Evolutionary conservation across 2,888 invertebrate species (phyloP).

Genomic region (Incurvaria masculella): DNA sequence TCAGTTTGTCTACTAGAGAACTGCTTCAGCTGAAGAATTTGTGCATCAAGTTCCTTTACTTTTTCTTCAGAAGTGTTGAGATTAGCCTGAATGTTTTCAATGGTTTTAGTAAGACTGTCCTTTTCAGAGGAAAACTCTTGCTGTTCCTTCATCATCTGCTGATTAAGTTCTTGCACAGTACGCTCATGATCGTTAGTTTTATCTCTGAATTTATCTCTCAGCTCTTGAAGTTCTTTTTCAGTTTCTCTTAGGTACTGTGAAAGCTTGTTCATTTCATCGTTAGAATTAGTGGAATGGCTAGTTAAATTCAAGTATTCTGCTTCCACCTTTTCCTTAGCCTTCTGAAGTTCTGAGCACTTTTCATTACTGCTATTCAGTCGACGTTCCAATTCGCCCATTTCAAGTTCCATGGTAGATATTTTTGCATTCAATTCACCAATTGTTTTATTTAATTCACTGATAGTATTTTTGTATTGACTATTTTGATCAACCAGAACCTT

Average conservation of each 20-base stretch:
- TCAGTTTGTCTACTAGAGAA: conserved; percentile 30
- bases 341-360: conserved; percentile 54
- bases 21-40: conserved; percentile 26
- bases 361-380: conserved; percentile 53
- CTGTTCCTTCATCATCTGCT: conserved; percentile 42
- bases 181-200: conserved; percentile 40
- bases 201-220: conserved; percentile 47
- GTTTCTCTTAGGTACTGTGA: conserved; percentile 55
- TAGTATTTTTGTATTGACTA: conserved; percentile 36
- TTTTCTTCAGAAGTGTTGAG: conserved; percentile 34
- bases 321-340: conserved; percentile 58
- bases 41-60: conserved; percentile 33
- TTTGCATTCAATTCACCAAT: conserved; percentile 38
- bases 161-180: conserved; percentile 46
- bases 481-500: conserved; percentile 44
- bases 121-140: conserved; percentile 41
- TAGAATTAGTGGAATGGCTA: conserved; percentile 58
- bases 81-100: conserved; percentile 37
- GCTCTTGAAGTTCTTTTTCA: conserved; percentile 53
- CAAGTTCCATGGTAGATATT: conserved; percentile 47
- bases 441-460: conserved; percentile 38
- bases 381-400: conserved; percentile 56
- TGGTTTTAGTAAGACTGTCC: conserved; percentile 31
- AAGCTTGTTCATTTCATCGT: conserved; percentile 54
- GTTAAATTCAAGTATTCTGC: conserved; percentile 57